Conservation (phyloP, 2,888 invertebrate genomes). For the Rhamphomyia laevipes region DNA sequence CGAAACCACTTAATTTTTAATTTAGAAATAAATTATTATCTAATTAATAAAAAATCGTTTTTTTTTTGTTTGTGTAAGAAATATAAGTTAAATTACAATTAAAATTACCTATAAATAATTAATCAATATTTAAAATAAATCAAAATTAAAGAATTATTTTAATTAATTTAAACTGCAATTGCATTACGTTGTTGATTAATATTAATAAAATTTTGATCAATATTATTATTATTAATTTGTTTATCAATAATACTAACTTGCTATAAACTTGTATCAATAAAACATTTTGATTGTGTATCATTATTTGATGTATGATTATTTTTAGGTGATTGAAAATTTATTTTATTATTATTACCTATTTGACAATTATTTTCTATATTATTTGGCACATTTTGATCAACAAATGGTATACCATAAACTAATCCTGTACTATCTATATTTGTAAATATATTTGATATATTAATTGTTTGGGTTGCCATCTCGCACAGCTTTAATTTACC, state of each 20-base stretch:
- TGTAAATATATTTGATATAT: conserved; percentile 33
- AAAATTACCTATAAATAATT: no score
- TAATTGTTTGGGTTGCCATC: conserved; percentile 37
- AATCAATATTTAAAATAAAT: no score
- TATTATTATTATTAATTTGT: no score
- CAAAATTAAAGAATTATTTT: no score
- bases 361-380: conserved; percentile 18
- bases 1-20: no score
- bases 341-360: conserved; percentile 35
- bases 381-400: conserved; percentile 38
- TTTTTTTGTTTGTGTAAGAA: no score
- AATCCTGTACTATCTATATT: conserved; percentile 24
- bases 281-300: background rate
- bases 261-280: conserved; percentile 31
- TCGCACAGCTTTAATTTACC: conserved; percentile 32
- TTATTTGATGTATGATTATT: conserved; percentile 4
- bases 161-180: conserved; percentile 9
- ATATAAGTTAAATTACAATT: no score
- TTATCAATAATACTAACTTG: conserved; percentile 21
- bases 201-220: background rate
- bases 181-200: conserved; percentile 8
- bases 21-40: no score
- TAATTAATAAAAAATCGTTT: no score
- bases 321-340: conserved; percentile 23
- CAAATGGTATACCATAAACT: conserved; percentile 30